Base-by-base conservation (phyloP, 2,113 vertebrate species). In the Gulo gulo region DNA sequence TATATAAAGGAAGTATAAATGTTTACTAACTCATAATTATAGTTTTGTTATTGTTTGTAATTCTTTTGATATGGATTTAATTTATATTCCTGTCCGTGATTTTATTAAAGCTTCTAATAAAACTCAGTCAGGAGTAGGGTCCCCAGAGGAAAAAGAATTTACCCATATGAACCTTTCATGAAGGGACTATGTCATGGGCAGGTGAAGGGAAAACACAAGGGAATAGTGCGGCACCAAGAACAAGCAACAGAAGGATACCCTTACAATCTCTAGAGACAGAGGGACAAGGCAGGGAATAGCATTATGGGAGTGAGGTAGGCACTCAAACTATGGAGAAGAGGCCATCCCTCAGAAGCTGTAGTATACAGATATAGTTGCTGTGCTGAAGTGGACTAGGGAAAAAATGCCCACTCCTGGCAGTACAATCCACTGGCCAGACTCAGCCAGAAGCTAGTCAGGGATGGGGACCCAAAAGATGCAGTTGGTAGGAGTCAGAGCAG, bases 1-100 rank as follows among this genome's bases (percentile, higher is more conserved):
- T 86, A 86, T 52, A 88, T 93, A 97, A 85, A 52, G 31, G 61
- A 93, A 85, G n/a, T 65, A 93, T 73, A 97, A 92, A 92, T 80
- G 47, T 74, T 63, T 26, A 50, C 42, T 86, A 81, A 69, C 13
- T 69, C 81, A 80, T 52, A 91, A 55, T 88, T 80, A 87, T 55
- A 36, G 47, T 57, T 90, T 73, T 80, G 20, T 63, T 69, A 69
- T 65, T 24, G 18, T 79, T 65, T 82, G 10, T 57, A 88, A 83
- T 84, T 92, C 2, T 96, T 76, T 92, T 92, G 85, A 18, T 76
- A 88, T n/a, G 92, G 45, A 34, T 36, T 90, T 89, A 90, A 79
- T 80, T 97, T 95, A 93, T 80, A 80, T 85, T 65, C 80, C 55
- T 90, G n/a, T 86, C 73, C 73, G 84, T 86, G 42, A 26, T 95